Percentiles rank a stretch among this genome's conserved stretches.
phyloP scores from a whole-genome alignment of 2,797 vertebrate species.

The Siniperca scherzeri region DNA sequence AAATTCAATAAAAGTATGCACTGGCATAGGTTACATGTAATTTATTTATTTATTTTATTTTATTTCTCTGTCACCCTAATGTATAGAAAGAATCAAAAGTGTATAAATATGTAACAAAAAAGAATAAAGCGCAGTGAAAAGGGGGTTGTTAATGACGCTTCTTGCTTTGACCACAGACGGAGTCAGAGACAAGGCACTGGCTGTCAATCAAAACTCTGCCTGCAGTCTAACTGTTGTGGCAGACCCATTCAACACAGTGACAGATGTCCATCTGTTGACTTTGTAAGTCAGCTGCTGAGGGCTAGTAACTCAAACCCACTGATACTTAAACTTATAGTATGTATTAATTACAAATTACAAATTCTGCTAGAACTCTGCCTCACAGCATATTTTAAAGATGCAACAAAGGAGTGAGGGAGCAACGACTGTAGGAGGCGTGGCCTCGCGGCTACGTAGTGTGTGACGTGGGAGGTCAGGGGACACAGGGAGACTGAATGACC shows the following conservation, averaged over 20 bases:
- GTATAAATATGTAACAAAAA: background rate
- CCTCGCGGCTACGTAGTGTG: too few species aligned
- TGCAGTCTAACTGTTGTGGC: background rate
- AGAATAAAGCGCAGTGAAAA: background rate
- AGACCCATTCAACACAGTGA: constrained; percentile 1
- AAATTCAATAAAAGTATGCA: background rate
- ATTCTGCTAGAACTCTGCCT: background rate
- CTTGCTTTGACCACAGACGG: background rate
- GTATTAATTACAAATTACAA: too few species aligned
- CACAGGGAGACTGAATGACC: too few species aligned
- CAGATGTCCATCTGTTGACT: constrained; percentile 10
- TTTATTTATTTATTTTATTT: background rate
- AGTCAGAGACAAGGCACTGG: background rate
- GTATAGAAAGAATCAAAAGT: background rate
- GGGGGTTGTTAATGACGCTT: background rate
- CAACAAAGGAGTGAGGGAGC: background rate
- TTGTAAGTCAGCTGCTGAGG: background rate
- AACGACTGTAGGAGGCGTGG: too few species aligned
- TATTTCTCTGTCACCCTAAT: background rate
- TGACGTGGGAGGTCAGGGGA: too few species aligned
- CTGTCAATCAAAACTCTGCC: constrained; percentile 1
- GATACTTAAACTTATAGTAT: background rate
- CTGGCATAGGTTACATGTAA: too few species aligned
- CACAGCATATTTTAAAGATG: background rate
- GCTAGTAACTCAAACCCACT: background rate